phyloP scores from a whole-genome alignment of 2,888 invertebrate genomes.

The Neoscelio sp. region DNA sequence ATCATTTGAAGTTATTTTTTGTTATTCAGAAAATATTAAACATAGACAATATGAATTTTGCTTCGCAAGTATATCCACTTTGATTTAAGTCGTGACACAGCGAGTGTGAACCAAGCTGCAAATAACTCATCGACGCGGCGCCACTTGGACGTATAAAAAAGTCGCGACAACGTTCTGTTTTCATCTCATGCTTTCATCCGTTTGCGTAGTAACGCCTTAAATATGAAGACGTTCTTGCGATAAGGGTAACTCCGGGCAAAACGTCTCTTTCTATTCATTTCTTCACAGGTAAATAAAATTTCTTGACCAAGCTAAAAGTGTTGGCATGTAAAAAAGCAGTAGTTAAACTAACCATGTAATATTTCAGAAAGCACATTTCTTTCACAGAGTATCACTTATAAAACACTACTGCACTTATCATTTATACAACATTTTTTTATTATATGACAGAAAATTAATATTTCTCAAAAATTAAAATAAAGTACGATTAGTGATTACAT shows the following conservation, averaged over 20 bases:
- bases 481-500: too few relatives aligned
- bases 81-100: slow-evolving; percentile 2
- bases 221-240: slow-evolving; percentile 18
- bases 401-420: too few relatives aligned
- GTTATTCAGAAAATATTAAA: too few relatives aligned
- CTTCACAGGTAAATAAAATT: slow-evolving; percentile 29
- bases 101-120: slow-evolving; percentile 6
- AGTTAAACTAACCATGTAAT: slow-evolving; percentile 9
- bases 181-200: slow-evolving; percentile 15
- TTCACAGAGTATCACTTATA: too few relatives aligned
- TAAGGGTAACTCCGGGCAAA: slow-evolving; percentile 8
- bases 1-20: too few relatives aligned
- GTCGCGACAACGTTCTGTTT: slow-evolving; percentile 21
- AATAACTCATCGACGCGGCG: slow-evolving; percentile 27
- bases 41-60: not conserved
- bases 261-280: slow-evolving; percentile 12
- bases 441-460: too few relatives aligned
- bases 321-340: slow-evolving; percentile 3
- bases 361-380: not conserved
- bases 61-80: not conserved
- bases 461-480: too few relatives aligned
- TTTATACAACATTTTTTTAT: too few relatives aligned
- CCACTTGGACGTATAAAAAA: slow-evolving; percentile 21
- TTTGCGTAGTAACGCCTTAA: slow-evolving; percentile 19
- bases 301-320: slow-evolving; percentile 16